Base-by-base conservation (phyloP, 1,140 invertebrate species). In the Agrilus planipennis region DNA sequence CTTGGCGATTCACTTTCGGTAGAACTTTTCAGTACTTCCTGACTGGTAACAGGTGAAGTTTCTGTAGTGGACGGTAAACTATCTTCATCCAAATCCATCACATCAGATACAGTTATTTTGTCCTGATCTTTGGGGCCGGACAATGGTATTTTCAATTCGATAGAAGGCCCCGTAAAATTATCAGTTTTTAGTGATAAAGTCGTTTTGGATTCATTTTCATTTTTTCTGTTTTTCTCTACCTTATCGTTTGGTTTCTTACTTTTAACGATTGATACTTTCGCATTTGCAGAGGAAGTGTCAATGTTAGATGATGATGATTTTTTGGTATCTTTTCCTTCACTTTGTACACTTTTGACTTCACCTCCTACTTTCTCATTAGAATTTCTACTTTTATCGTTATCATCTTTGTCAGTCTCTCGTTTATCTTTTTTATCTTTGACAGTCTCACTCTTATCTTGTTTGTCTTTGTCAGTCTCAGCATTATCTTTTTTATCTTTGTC, bases 381-480 rank as follows among this genome's bases (percentile, higher is more conserved):
- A 32, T 32, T 35, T 19, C 30, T 20, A 15, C 29, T 49, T 34
- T 49, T 41, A 39, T 34, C 29, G 22, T 31, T 23, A 12, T 30
- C 21, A 11, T 40, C n/a, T 6, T 14, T 19, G 15, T 36, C 10
- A 38, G 37, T 30, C 3, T 23, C n/a, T 31, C 36, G 25, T 30
- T 47, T 23, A 18, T 42, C 31, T 12, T 35, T 30, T 29, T 40
- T 30, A 21, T 40, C 19, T 11, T 11, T 9, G 31, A 10, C 18
- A 14, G 39, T 35, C 9, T 36, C 30, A 41, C 20, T 40, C 35
- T 39, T 50, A 12, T 44, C 40, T 14, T 49, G 41, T 10, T 44
- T 30, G 36, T 39, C 19, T 3, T 32, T 11, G 28, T 11, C 15
- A 29, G 3, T 40, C 41, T 47, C 44, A 5, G 19, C 14, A 10